These are phyloP conservation scores for Dromococcyx pavoninus DNA, from an alignment of 2,797 vertebrate genomes.

Conservation along the genomic window DNA sequence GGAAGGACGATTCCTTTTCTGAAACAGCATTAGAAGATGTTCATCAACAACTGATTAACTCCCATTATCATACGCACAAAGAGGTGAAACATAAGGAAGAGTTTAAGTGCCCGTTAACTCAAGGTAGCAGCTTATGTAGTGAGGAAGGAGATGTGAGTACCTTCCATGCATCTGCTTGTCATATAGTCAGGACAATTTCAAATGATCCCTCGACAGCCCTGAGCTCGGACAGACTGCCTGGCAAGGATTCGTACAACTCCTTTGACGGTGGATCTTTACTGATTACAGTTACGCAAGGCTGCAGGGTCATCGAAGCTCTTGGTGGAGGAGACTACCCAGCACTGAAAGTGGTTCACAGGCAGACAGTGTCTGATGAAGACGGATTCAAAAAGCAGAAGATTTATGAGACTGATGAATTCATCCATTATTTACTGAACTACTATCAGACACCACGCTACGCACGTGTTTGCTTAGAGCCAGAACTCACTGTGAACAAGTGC, in stretches of 20 bases:
- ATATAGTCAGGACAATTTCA: constrained; percentile 15
- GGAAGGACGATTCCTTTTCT: constrained; percentile 2
- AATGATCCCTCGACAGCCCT: not conserved
- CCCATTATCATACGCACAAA: not conserved
- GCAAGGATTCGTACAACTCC: not conserved
- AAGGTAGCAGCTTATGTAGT: not conserved
- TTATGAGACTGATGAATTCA: constrained; percentile 82
- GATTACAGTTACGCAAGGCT: constrained; percentile 23
- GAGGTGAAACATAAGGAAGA: constrained; percentile 26
- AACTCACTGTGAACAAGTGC: not conserved
- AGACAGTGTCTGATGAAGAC: not conserved
- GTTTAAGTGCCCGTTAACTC: not conserved
- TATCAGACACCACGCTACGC: constrained; percentile 74
- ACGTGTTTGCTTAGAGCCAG: constrained; percentile 66
- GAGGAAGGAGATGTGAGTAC: constrained; percentile 21
- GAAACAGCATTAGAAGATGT: not conserved
- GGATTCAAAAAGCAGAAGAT: constrained; percentile 70
- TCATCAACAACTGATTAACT: constrained; percentile 44
- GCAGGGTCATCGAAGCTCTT: not conserved
- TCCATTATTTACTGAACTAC: constrained; percentile 80
- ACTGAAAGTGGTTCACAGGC: not conserved
- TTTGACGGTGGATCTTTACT: constrained; percentile 16
- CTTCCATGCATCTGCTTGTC: not conserved
- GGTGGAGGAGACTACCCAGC: not conserved
- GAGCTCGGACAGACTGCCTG: not conserved